Evolutionary conservation across 2,888 invertebrate genomes (phyloP).

Genomic region (Dasypolia templi): DNA sequence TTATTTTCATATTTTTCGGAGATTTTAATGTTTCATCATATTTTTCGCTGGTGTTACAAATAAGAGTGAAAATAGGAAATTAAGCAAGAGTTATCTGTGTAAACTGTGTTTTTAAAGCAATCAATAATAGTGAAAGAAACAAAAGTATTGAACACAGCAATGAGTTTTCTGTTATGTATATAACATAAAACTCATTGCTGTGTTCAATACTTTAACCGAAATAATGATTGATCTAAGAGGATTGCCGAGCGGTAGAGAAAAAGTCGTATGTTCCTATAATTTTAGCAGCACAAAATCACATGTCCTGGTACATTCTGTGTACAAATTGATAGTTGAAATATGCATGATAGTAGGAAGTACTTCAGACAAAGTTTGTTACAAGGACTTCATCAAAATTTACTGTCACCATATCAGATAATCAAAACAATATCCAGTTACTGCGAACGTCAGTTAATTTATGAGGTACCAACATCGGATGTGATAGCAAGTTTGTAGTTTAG

Average conservation of each 20-base stretch:
- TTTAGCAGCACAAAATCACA: not conserved
- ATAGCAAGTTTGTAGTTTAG: conserved; percentile 9
- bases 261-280: not conserved
- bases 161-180: not conserved
- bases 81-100: not conserved
- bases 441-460: too few species aligned
- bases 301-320: too few species aligned
- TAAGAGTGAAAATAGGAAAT: not conserved
- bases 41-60: too few species aligned
- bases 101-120: not conserved
- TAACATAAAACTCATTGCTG: too few species aligned
- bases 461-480: conserved; percentile 3
- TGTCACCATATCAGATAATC: not conserved
- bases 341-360: not conserved
- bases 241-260: not conserved
- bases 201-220: too few species aligned
- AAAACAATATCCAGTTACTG: conserved; percentile 14
- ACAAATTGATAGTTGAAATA: too few species aligned
- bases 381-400: not conserved
- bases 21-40: too few species aligned
- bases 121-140: not conserved
- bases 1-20: conserved; percentile 3
- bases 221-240: too few species aligned
- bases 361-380: not conserved
- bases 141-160: not conserved